Evolutionary conservation across 2,888 invertebrate species (phyloP).

Genomic region (Xanthorhoe spadicearia): DNA sequence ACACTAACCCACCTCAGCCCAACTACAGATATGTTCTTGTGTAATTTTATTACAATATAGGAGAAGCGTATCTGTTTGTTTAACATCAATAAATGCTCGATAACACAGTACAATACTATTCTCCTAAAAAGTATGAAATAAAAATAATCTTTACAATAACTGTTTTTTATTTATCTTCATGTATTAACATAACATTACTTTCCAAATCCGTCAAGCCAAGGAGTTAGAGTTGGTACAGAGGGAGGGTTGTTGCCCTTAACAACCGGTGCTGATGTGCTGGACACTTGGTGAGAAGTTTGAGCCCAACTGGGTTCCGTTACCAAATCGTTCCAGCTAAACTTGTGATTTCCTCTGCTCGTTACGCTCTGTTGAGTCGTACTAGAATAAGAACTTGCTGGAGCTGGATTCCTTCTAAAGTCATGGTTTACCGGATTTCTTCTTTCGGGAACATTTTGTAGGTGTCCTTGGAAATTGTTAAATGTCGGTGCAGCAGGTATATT

Average conservation of each 20-base stretch:
- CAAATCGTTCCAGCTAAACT: constrained; percentile 52
- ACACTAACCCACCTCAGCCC: constrained; percentile 9
- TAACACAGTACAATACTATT: background rate
- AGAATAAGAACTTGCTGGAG: background rate
- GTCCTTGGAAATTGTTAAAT: constrained; percentile 12
- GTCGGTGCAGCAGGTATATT: constrained; percentile 7
- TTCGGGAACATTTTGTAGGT: background rate
- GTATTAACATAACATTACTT: constrained; percentile 45
- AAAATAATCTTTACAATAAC: background rate
- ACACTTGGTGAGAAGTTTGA: constrained; percentile 11
- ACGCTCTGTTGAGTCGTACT: background rate
- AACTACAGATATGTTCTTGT: constrained; percentile 23
- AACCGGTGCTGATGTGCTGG: constrained; percentile 20
- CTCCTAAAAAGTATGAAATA: constrained; percentile 3
- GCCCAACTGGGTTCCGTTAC: constrained; percentile 23
- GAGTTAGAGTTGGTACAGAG: constrained; percentile 59
- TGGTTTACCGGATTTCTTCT: constrained; percentile 4
- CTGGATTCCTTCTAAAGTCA: constrained; percentile 1
- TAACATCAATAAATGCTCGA: background rate
- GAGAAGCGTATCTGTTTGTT: background rate
- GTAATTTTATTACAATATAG: background rate
- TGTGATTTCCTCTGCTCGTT: constrained; percentile 52
- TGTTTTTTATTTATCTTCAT: background rate
- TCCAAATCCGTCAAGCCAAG: constrained; percentile 62
- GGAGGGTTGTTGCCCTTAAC: constrained; percentile 39